These are phyloP conservation scores for Linnaemya vulpina DNA, from an alignment of 2,888 invertebrate species.

Conservation along the genomic window DNA sequence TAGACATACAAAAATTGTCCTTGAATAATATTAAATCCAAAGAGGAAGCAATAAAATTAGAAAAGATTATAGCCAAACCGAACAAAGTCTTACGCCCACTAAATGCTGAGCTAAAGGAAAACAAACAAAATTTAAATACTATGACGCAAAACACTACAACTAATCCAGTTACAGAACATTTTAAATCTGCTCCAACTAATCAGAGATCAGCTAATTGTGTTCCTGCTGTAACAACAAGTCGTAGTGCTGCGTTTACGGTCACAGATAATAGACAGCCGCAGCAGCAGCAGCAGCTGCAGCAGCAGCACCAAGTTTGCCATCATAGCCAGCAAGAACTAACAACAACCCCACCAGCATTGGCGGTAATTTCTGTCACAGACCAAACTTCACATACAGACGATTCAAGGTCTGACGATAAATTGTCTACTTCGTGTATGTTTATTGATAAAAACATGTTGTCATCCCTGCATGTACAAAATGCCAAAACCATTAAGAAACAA, in stretches of 20 bases:
- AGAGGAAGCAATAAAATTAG: slow-evolving; percentile 71
- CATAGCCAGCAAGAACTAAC: slow-evolving; percentile 14
- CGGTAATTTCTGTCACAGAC: slow-evolving; percentile 3
- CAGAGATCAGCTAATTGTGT: slow-evolving; percentile 17
- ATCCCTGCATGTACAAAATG: slow-evolving; percentile 72
- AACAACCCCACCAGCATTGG: background rate
- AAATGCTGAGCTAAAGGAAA: background rate
- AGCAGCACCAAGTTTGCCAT: slow-evolving; percentile 22
- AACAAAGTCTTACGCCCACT: background rate
- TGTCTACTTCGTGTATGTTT: slow-evolving; percentile 57
- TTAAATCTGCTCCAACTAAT: background rate
- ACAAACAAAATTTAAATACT: background rate
- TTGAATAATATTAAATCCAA: slow-evolving; percentile 70
- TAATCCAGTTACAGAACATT: slow-evolving; percentile 1
- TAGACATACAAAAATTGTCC: slow-evolving; percentile 52
- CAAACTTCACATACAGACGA: slow-evolving; percentile 4
- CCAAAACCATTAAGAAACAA: slow-evolving; percentile 76
- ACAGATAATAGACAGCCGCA: slow-evolving; percentile 17
- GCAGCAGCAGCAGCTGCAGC: slow-evolving; percentile 20
- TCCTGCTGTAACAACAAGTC: slow-evolving; percentile 14
- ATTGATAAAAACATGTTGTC: slow-evolving; percentile 75
- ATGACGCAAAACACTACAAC: background rate
- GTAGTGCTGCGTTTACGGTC: background rate
- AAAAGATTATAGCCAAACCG: slow-evolving; percentile 73
- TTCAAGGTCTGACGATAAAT: slow-evolving; percentile 3